Evolutionary conservation across 2,888 invertebrate species (phyloP).

Genomic region (Scaptodrosophila latifasciaeformis): DNA sequence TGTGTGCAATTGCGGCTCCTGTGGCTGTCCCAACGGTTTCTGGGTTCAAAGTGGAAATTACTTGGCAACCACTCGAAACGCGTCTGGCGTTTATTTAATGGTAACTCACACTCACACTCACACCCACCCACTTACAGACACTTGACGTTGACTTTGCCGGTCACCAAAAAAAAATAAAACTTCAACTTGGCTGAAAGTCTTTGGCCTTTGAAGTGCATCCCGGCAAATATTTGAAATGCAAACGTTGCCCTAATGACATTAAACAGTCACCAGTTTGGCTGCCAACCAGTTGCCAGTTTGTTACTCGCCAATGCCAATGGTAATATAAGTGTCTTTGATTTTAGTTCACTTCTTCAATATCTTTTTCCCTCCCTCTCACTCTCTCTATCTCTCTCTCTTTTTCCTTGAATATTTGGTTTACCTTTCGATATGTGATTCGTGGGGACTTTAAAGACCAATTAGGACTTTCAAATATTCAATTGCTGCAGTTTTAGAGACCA

Average conservation of each 20-base stretch:
- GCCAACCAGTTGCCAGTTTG: background rate
- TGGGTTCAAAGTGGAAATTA: constrained; percentile 57
- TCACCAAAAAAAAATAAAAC: constrained; percentile 21
- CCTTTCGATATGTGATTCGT: too few relatives aligned
- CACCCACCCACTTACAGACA: background rate
- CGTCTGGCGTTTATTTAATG: constrained; percentile 53
- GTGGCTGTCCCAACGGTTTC: constrained; percentile 20
- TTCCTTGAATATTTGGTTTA: too few relatives aligned
- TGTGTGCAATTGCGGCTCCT: background rate
- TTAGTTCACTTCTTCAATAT: too few relatives aligned
- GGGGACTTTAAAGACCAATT: too few relatives aligned
- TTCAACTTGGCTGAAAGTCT: constrained; percentile 30
- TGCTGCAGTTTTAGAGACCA: too few relatives aligned
- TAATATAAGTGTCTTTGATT: too few relatives aligned
- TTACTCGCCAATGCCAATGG: too few relatives aligned
- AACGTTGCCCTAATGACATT: background rate
- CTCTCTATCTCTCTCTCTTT: too few relatives aligned
- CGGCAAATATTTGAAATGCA: constrained; percentile 49
- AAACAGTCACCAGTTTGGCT: background rate
- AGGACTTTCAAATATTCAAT: too few relatives aligned
- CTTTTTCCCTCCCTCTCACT: too few relatives aligned
- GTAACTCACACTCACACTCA: too few relatives aligned
- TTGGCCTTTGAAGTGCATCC: constrained; percentile 28
- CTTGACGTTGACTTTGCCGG: constrained; percentile 26
- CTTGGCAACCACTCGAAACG: constrained; percentile 47